These are phyloP conservation scores for Sesamia nonagrioides DNA, from an alignment of 1,140 invertebrate genomes.

Conservation along the genomic window DNA sequence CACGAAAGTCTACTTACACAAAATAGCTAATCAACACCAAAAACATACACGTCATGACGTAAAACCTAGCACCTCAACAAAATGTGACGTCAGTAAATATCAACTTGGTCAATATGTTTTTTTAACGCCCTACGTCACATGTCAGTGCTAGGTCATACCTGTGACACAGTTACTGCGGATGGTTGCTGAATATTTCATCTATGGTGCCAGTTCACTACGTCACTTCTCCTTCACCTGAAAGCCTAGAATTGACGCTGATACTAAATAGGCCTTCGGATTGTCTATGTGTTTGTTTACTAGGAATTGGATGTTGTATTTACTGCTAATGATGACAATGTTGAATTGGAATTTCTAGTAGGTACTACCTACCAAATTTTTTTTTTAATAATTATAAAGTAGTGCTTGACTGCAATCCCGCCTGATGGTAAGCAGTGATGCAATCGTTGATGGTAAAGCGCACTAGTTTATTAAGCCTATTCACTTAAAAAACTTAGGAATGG, in stretches of 20 bases:
- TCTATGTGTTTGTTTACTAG: background rate
- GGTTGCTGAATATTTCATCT: slow-evolving; percentile 37
- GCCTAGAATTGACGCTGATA: background rate
- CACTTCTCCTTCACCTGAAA: background rate
- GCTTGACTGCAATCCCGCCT: too few relatives aligned
- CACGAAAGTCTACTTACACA: background rate
- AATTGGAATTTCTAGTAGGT: too few relatives aligned
- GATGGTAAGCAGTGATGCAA: too few relatives aligned
- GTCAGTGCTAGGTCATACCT: background rate
- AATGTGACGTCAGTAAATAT: slow-evolving; percentile 20
- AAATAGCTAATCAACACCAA: background rate
- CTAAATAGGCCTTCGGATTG: background rate
- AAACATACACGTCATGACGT: slow-evolving; percentile 1
- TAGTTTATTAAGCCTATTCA: too few relatives aligned
- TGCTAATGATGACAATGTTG: background rate
- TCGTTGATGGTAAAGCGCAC: too few relatives aligned
- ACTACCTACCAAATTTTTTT: too few relatives aligned
- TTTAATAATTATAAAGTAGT: too few relatives aligned
- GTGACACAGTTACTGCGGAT: slow-evolving; percentile 36
- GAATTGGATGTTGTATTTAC: background rate
- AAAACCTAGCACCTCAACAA: too few relatives aligned
- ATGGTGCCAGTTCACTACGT: slow-evolving; percentile 20
- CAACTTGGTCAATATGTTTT: background rate
- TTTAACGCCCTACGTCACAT: slow-evolving; percentile 1
- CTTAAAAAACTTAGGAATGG: too few relatives aligned